phyloP scores from a whole-genome alignment of 2,113 vertebrate species.

The Dryoscopus gambensis region DNA sequence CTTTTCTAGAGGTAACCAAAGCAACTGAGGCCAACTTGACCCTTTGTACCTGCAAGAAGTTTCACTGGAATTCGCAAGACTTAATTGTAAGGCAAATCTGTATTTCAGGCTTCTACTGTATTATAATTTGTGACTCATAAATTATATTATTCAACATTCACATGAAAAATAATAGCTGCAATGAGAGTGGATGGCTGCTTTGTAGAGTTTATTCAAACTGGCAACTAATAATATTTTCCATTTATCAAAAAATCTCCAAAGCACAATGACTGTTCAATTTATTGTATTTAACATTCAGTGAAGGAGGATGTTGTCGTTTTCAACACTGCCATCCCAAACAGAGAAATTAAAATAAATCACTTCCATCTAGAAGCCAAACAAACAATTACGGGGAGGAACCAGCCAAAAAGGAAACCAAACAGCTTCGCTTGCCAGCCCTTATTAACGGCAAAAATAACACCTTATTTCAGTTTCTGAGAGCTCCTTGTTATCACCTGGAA shows the following conservation, averaged over 20 bases:
- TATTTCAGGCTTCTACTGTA: background rate
- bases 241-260: constrained; percentile 22
- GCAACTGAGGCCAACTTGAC: background rate
- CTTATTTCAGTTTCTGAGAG: background rate
- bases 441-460: constrained; percentile 28
- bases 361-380: constrained; percentile 46
- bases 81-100: background rate
- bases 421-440: background rate
- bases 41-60: background rate
- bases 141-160: background rate
- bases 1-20: background rate
- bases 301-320: background rate
- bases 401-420: constrained; percentile 34
- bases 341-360: constrained; percentile 48
- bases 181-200: background rate
- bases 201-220: background rate
- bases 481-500: constrained; percentile 25
- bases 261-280: background rate
- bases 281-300: background rate
- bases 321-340: background rate
- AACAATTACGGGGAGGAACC: constrained; percentile 9
- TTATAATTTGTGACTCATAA: constrained; percentile 17
- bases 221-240: constrained; percentile 9
- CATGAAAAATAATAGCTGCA: constrained; percentile 34
- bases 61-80: background rate